Conservation (phyloP, 2,113 vertebrate genomes). For the Aix galericulata region DNA sequence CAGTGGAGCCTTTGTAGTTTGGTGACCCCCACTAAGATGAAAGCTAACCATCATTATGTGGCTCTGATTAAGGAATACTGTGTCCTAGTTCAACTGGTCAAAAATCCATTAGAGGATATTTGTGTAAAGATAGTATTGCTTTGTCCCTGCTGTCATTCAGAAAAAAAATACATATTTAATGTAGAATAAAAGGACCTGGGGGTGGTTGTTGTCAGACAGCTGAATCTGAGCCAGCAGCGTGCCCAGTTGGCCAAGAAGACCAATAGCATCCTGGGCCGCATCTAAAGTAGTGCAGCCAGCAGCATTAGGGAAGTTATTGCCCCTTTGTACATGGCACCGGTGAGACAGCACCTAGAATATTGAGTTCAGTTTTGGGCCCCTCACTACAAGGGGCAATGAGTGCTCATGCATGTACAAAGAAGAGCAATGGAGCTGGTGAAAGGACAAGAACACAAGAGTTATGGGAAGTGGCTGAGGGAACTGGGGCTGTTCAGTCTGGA, state of each 20-base stretch:
- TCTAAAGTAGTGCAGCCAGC: not conserved
- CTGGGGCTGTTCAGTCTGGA: not conserved
- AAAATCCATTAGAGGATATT: constrained; percentile 9
- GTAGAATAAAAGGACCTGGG: not conserved
- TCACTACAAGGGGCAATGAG: not conserved
- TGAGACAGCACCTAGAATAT: not conserved
- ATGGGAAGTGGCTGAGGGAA: not conserved
- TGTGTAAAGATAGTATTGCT: not conserved
- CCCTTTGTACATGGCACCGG: not conserved
- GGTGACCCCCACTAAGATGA: not conserved
- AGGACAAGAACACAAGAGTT: not conserved
- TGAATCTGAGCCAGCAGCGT: not conserved
- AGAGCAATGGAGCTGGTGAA: not conserved
- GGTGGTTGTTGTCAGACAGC: not conserved
- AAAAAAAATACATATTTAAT: not conserved
- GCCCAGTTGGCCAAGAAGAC: not conserved
- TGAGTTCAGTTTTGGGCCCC: not conserved
- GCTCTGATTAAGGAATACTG: not conserved
- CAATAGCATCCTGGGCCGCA: not conserved
- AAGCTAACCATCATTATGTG: not conserved
- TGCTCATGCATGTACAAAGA: not conserved
- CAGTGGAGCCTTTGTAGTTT: not conserved
- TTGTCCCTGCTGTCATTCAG: not conserved
- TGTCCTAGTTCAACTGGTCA: not conserved
- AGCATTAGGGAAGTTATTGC: not conserved